Evolutionary conservation across 2,888 invertebrate species (phyloP), one percentile per base, ranked within the genome.

Genomic region (Macrostomum cliftonense): DNA sequence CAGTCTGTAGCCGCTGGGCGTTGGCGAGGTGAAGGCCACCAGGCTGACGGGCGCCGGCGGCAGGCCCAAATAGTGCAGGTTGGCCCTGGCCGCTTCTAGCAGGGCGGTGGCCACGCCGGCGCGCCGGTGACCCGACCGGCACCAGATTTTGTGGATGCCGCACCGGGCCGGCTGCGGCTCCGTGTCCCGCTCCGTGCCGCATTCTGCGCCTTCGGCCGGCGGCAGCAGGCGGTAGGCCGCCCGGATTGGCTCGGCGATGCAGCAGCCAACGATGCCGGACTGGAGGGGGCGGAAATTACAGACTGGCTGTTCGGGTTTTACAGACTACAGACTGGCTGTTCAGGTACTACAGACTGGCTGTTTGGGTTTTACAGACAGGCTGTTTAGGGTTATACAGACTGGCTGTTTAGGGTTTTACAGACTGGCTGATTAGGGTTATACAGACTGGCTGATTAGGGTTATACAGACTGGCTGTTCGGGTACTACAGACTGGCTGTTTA

Each of bases 131-230:
- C 43, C 28, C 5, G 20, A 21, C 20, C 13, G 21, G n/a, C 20
- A 20, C 43, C 43, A 43, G n/a, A 43, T 13, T 11, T 43, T 43
- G 21, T 43, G 43, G 28, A 43, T 43, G 17, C 43, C 43, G 28
- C 43, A 43, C 16, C 12, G 14, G 14, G 43, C 43, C 12, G 14
- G 14, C 21, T 2, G 36, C 28, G 28, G 28, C 28, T 28, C 28
- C 28, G 28, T 28, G 28, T 28, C 28, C 28, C 28, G 28, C 16
- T 16, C 38, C 2, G 14, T 45, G 16, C 21, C 12, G 2, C 5
- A 12, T 7, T 14, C 43, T 5, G 28, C n/a, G 13, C 20, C 43
- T 21, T 21, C 20, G 12, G 9, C n/a, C 12, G 20, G 20, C n/a
- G 43, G 43, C 20, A 43, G 20, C n/a, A 43, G 14, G 20, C 28